phyloP scores from a whole-genome alignment of 2,888 invertebrate species.

The Laothoe populi region DNA sequence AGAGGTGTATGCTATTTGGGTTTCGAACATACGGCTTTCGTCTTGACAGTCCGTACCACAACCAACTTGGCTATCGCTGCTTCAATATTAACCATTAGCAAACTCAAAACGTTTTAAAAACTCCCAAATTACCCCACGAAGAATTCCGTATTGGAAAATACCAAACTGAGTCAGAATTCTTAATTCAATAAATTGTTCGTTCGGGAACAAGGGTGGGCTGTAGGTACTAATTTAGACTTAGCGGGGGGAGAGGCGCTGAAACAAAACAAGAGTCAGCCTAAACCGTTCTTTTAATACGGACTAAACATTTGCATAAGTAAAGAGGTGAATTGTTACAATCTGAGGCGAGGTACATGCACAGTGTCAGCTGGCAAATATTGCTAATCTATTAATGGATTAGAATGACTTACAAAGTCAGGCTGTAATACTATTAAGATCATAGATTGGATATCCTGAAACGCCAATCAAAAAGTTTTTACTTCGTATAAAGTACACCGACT shows the following conservation, averaged over 20 bases:
- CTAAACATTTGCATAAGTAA: constrained; percentile 30
- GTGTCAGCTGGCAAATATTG: not conserved
- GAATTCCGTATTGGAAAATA: not conserved
- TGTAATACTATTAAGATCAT: too few species aligned
- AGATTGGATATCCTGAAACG: too few species aligned
- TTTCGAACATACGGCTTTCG: too few species aligned
- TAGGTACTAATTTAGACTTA: constrained; percentile 27
- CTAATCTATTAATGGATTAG: not conserved
- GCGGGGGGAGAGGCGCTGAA: not conserved
- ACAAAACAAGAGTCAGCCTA: constrained; percentile 24
- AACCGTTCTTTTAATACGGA: constrained; percentile 28
- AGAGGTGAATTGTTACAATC: constrained; percentile 25
- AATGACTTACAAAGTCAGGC: too few species aligned
- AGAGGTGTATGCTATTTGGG: too few species aligned
- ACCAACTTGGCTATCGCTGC: too few species aligned
- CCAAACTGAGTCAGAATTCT: not conserved
- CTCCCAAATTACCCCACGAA: too few species aligned
- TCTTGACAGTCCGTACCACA: too few species aligned
- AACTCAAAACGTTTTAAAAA: not conserved
- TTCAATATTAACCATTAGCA: too few species aligned
- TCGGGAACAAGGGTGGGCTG: constrained; percentile 1
- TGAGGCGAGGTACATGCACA: not conserved
- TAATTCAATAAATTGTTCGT: constrained; percentile 24
- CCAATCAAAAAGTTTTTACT: too few species aligned
- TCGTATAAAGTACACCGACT: too few species aligned